Conservation (phyloP, 2,797 vertebrate species). For the Lepilemur septentrionalis region DNA sequence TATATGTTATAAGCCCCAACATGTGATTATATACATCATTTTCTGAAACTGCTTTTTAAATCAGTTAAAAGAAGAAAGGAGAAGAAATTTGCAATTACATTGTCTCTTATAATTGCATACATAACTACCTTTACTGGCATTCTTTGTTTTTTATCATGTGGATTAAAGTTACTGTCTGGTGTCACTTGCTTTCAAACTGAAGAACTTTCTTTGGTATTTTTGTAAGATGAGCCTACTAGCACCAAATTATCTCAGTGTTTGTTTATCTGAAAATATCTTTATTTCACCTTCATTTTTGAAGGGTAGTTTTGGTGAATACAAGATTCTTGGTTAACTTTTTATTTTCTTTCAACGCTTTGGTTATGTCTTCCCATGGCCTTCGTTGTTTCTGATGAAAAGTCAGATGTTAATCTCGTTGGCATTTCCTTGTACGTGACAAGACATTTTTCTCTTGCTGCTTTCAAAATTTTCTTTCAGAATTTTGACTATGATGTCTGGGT, state of each 20-base stretch:
- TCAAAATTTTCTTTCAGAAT: background rate
- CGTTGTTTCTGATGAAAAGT: constrained; percentile 10
- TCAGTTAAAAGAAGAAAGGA: background rate
- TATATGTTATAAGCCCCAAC: background rate
- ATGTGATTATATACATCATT: background rate
- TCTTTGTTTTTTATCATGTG: background rate
- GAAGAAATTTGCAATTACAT: background rate
- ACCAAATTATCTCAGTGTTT: background rate
- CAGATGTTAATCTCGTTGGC: background rate
- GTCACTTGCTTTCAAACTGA: background rate
- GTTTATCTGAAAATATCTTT: constrained; percentile 14
- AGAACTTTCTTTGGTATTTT: background rate
- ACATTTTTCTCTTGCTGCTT: background rate
- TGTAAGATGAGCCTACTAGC: background rate
- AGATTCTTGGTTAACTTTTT: background rate
- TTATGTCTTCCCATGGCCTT: background rate
- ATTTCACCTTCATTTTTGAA: background rate
- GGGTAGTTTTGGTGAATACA: background rate
- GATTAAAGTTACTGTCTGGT: background rate
- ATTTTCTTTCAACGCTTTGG: background rate
- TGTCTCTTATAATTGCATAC: background rate
- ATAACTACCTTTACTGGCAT: background rate
- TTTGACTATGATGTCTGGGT: background rate
- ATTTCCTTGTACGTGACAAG: background rate
- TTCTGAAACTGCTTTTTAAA: background rate